Base-by-base conservation (phyloP, 2,888 invertebrate species). In the Andricus curvator region DNA sequence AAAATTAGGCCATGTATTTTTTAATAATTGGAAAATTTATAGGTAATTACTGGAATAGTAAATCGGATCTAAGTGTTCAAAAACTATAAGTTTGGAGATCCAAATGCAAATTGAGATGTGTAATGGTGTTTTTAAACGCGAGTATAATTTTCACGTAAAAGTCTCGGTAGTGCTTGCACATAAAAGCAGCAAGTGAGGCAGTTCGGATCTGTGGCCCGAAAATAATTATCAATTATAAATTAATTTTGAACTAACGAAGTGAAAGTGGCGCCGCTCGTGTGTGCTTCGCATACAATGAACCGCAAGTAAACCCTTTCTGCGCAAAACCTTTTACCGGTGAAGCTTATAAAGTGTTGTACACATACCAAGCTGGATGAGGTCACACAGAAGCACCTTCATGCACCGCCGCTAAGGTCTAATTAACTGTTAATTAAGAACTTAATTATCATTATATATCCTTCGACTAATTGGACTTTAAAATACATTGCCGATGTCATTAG, bases 371-470 rank as follows among this genome's bases (percentile, higher is more conserved):
- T 48, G 48, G 68, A 41, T 48, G 29, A 68, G 68, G 68, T 68
- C 68, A 68, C 44, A 68, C 25, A 25, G 17, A 1, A 65, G 44
- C 41, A 51, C 51, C 51, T 51, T 51, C 65, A 76, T 78, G 77
- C 74, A 80, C 80, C 65, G 70, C 15, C 44, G 70, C 82, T 81
- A 78, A 51, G 82, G 84, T 90, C 90, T 91, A 91, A 91, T 92
- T 91, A 90, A 89, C 89, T 89, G 89, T 88, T 90, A 89, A 90
- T 90, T 90, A 88, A 89, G 88, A 88, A 88, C 88, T 89, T 88
- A 88, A 90, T 90, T 88, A 88, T 89, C 91, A 90, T 91, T 90
- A 90, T 88, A 83, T 87, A 86, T 85, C 87, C 86, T 88, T 87
- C 84, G 87, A 89, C 90, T 91, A 91, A 91, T 91, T 91, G 90